Evolutionary conservation across 2,113 vertebrate genomes (phyloP).

Genomic region (Jacana jacana): DNA sequence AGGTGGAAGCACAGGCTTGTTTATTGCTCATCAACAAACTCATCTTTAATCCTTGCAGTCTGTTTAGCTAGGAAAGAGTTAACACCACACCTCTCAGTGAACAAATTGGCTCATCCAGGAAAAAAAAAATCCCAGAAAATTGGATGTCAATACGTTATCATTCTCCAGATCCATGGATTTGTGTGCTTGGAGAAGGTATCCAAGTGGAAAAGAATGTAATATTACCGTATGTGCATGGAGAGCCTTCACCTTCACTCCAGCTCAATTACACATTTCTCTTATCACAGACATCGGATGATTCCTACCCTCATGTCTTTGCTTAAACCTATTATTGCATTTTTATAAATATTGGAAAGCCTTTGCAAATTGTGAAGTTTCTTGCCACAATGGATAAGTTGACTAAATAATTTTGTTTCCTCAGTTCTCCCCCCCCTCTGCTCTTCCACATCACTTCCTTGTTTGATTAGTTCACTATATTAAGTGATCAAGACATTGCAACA

Average conservation of each 20-base stretch:
- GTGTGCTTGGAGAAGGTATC: slow-evolving; percentile 36
- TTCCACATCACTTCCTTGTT: background rate
- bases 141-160: slow-evolving; percentile 68
- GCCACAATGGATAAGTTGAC: background rate
- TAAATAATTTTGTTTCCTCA: background rate
- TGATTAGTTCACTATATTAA: background rate
- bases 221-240: slow-evolving; percentile 7
- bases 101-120: slow-evolving; percentile 56
- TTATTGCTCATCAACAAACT: background rate
- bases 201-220: slow-evolving; percentile 60
- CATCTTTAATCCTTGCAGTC: slow-evolving; percentile 17
- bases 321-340: slow-evolving; percentile 37
- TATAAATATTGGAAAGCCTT: slow-evolving; percentile 46
- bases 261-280: slow-evolving; percentile 48
- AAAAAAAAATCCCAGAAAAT: slow-evolving; percentile 49
- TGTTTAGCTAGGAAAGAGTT: slow-evolving; percentile 57
- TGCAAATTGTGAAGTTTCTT: slow-evolving; percentile 2
- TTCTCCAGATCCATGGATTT: slow-evolving; percentile 63
- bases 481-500: background rate
- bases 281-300: slow-evolving; percentile 24
- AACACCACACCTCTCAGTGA: slow-evolving; percentile 10
- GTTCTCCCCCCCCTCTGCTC: background rate
- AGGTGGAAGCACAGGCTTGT: background rate
- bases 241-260: background rate
- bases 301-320: background rate